Evolutionary conservation across 2,797 vertebrate genomes (phyloP).

Genomic region (Trachops cirrhosus): DNA sequence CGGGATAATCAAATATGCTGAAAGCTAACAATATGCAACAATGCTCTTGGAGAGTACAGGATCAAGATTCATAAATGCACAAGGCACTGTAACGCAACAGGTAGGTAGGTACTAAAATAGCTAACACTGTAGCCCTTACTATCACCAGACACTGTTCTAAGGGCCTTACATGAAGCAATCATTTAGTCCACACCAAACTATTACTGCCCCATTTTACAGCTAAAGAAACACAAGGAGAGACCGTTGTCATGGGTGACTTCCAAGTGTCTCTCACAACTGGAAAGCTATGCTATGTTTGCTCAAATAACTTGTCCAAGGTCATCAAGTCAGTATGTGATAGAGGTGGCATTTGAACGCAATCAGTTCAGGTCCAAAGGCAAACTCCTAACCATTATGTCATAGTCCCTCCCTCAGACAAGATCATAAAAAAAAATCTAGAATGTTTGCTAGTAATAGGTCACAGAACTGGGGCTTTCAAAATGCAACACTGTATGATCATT

Average conservation of each 20-base stretch:
- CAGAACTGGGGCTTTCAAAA: not conserved
- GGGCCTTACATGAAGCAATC: not conserved
- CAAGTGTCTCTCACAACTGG: too few species aligned
- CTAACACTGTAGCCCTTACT: not conserved
- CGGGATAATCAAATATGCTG: not conserved
- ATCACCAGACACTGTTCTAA: conserved; percentile 1
- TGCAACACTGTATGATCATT: not conserved
- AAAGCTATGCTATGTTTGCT: too few species aligned
- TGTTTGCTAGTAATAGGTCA: not conserved
- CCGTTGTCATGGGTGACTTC: too few species aligned
- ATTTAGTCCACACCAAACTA: not conserved
- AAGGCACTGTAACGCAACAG: conserved; percentile 5
- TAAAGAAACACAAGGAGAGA: conserved; percentile 8
- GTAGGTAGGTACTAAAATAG: not conserved
- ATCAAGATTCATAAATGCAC: not conserved
- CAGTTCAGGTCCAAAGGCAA: not conserved
- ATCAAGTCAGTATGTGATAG: not conserved
- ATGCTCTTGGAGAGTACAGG: not conserved
- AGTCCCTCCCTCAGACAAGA: not conserved
- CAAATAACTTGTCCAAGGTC: not conserved
- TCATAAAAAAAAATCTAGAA: not conserved
- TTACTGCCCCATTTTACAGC: not conserved
- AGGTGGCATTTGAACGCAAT: not conserved
- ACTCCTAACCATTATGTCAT: not conserved
- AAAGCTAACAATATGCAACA: conserved; percentile 2